Evolutionary conservation across 1,140 invertebrate species (phyloP), one percentile per base, ranked within the genome.

Genomic region (Heliconius congener): DNA sequence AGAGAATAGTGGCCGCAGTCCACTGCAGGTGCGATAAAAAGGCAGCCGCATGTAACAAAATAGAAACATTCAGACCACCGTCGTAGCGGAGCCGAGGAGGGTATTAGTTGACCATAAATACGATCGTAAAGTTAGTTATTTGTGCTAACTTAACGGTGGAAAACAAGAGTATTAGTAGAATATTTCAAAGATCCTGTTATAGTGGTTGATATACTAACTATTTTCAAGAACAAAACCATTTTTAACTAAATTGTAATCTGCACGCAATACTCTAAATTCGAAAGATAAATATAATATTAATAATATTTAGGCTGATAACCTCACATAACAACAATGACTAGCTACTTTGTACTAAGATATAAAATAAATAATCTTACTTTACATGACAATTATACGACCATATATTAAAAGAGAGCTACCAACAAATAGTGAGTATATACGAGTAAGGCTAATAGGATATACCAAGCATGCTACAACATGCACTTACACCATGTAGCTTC

Each of bases 1-100:
- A 95, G 93, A 91, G 95, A 95, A 86, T 96, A 95, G 89, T 93
- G 94, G 89, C 92, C 94, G 92, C 95, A 95, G 89, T 96, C 96
- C 95, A 95, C 95, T 96, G 95, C 94, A 92, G 91, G 92, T 91
- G 94, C 91, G 93, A 94, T 94, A 94, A 92, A 94, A 93, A 93
- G 91, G 89, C 93, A 91, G 94, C 93, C 94, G 94, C 95, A 95
- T 95, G 95, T 92, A 95, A 95, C 94, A 95, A 95, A 95, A 95
- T 91, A 94, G 86, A 94, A 93, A 91, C 71, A 82, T 94, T 93
- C 90, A 92, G 88, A 94, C 87, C 85, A 74, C 79, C 75, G 60
- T 81, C 34, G 42, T 34, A 74, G 76, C 76, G 74, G 39, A 73
- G 37, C 60, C 70, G 74, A 80, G 66, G 50, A 66, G 74, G 13